Evolutionary conservation across 2,888 invertebrate species (phyloP), one percentile per base, ranked within the genome.

Genomic region (Portevinia maculata): DNA sequence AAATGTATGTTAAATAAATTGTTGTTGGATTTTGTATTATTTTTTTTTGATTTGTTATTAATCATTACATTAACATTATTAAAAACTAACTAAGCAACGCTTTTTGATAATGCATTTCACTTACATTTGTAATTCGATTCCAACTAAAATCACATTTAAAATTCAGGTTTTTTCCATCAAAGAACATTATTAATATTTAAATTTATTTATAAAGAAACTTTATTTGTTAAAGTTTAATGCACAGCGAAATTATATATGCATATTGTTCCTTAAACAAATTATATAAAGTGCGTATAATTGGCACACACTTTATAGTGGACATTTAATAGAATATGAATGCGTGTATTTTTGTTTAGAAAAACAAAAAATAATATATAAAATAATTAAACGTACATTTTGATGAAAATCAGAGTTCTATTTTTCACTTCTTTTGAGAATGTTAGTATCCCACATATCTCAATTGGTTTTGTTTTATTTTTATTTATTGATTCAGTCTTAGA

Each of bases 131-230:
- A 83, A 83, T 83, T 83, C 83, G 83, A 83, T 83, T 83, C 83
- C 76, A 83, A 76, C 83, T 83, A 83, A 83, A 83, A 83, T 83
- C 83, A 83, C 83, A 83, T 83, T 83, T 81, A 59, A 76, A 81
- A 81, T 76, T 76, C 76, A 81, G 81, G 81, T 69, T 81, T 70
- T 67, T 78, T 67, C 65, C 69, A 64, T 76, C 64, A 28, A 75
- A 79, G 55, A 79, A 60, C 41, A 75, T 57, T 59, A 73, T 41
- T 44, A 52, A 37, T 73, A 41, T 67, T 62, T 15, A 41, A 15
- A 41, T 57, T 46, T 53, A 2, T 41, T 59, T 59, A 37, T 8
- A 67, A 48, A 48, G 11, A 24, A 21, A 17, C 4, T 21, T 55
- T 39, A 13, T 15, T n/a, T 24, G 24, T 55, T 62, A 50, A 65